Evolutionary conservation across 2,888 invertebrate species (phyloP).

Genomic region (Eustalomyia histrio): DNA sequence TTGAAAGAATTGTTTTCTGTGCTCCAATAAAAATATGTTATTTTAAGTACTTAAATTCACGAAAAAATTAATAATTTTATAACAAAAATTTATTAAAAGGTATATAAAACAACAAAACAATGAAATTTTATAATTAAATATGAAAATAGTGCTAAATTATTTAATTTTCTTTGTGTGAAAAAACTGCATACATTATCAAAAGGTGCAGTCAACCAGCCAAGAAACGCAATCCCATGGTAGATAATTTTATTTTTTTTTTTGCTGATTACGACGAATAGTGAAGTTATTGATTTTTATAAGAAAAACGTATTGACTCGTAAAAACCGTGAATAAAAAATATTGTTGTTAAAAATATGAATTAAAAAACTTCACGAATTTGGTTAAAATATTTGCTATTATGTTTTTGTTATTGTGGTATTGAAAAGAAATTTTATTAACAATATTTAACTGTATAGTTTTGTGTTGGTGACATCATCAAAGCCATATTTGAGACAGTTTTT

Average conservation of each 20-base stretch:
- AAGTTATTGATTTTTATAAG: constrained; percentile 56
- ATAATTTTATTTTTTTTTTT: neutral
- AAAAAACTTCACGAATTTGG: neutral
- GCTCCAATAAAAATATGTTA: constrained; percentile 58
- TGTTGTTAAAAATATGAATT: neutral
- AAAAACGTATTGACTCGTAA: neutral
- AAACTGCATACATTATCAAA: constrained; percentile 50
- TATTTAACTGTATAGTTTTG: neutral
- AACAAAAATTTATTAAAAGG: constrained; percentile 46
- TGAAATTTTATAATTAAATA: neutral
- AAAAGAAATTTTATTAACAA: constrained; percentile 31
- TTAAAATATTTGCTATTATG: neutral
- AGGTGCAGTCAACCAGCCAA: constrained; percentile 41
- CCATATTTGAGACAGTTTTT: constrained; percentile 64
- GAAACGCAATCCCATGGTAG: neutral
- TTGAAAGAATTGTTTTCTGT: constrained; percentile 38
- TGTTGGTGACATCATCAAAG: constrained; percentile 70
- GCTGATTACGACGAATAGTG: neutral
- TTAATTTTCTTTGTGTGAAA: constrained; percentile 28
- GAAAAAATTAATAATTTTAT: constrained; percentile 22
- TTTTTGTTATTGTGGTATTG: neutral
- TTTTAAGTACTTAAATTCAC: constrained; percentile 60
- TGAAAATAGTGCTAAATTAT: neutral
- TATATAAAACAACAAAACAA: neutral
- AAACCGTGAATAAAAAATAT: no score